Evolutionary conservation across 2,888 invertebrate genomes (phyloP).

Genomic region (Cremastobaeus sp.): DNA sequence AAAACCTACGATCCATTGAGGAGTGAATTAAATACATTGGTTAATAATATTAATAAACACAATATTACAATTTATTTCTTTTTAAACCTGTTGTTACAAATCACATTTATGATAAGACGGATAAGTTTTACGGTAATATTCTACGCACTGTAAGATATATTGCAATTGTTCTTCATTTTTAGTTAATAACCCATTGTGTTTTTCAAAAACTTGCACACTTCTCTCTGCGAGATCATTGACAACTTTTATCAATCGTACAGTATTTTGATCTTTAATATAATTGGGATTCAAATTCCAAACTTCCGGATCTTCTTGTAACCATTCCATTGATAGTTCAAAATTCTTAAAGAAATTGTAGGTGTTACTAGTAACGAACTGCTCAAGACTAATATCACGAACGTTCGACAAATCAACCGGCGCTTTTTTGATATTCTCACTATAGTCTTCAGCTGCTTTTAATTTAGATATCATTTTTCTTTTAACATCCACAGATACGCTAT

Average conservation of each 20-base stretch:
- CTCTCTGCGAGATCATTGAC: conserved; percentile 28
- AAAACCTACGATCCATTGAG: too few species aligned
- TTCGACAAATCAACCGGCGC: not conserved
- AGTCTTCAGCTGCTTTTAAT: too few species aligned
- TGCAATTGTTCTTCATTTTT: conserved; percentile 27
- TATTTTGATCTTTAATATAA: conserved; percentile 18
- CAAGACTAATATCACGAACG: conserved; percentile 7
- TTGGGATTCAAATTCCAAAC: conserved; percentile 15
- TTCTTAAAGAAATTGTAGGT: conserved; percentile 10
- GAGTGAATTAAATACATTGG: too few species aligned
- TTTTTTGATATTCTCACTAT: too few species aligned
- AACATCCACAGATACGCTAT: too few species aligned
- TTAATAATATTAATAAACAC: too few species aligned
- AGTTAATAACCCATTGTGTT: conserved; percentile 15
- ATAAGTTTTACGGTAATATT: conserved; percentile 21
- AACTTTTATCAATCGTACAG: conserved; percentile 15
- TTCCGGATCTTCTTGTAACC: conserved; percentile 10
- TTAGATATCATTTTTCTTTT: too few species aligned
- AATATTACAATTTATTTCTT: too few species aligned
- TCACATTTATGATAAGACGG: too few species aligned
- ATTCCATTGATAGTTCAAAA: conserved; percentile 10
- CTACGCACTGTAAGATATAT: conserved; percentile 15
- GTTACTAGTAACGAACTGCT: conserved; percentile 16
- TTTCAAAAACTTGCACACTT: conserved; percentile 29
- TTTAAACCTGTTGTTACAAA: too few species aligned